Conservation (phyloP, 2,113 vertebrate genomes). For the Strigops habroptila region DNA sequence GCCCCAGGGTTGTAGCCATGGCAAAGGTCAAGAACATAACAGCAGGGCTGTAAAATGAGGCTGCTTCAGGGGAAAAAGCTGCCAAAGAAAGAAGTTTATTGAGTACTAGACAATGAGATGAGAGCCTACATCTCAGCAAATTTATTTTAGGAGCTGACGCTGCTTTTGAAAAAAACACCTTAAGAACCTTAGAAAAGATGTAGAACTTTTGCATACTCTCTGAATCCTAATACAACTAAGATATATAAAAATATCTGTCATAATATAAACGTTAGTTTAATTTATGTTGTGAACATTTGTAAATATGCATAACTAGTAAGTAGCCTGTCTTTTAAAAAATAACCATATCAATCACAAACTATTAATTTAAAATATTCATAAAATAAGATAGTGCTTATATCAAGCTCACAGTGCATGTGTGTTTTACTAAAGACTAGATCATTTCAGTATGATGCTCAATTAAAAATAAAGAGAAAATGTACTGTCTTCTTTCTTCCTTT, state of each 20-base stretch:
- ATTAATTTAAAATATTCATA: neutral
- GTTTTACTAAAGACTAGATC: neutral
- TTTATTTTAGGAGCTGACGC: neutral
- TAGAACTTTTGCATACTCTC: neutral
- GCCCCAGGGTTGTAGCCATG: neutral
- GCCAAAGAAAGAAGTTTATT: conserved; percentile 5
- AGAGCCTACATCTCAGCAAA: neutral
- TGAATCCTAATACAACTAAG: neutral
- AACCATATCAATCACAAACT: neutral
- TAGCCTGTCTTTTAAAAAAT: neutral
- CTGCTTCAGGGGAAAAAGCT: neutral
- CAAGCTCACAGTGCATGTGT: accelerated
- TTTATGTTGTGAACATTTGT: neutral
- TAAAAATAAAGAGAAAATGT: neutral
- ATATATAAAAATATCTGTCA: neutral
- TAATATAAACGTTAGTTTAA: neutral
- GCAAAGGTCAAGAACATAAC: conserved; percentile 54
- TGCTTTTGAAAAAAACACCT: neutral
- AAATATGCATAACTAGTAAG: neutral
- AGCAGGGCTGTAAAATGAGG: conserved; percentile 9
- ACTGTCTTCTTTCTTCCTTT: neutral
- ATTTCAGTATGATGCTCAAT: neutral
- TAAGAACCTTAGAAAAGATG: neutral
- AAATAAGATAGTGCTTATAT: neutral
- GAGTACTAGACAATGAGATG: neutral